A percentile compares a stretch with the other conserved stretches of the same genome.
Evolutionary conservation across 2,797 vertebrate species (phyloP).

Genomic region (Sorex maritimensis): DNA sequence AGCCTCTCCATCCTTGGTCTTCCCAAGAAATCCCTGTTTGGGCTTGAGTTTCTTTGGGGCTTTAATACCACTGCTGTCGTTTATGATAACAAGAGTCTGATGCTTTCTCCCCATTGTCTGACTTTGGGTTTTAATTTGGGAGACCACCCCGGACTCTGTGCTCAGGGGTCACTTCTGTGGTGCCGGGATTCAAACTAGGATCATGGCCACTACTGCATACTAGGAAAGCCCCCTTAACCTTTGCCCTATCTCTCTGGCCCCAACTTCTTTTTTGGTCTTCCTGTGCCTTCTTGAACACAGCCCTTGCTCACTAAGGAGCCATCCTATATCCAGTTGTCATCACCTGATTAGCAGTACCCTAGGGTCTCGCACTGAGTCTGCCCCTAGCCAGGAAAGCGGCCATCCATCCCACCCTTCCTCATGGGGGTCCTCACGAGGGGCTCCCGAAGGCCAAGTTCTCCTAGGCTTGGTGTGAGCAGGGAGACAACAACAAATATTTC

Average conservation of each 20-base stretch:
- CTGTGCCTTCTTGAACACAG: rapidly evolving
- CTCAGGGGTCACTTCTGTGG: no score
- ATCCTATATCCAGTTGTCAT: not conserved
- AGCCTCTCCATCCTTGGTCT: not conserved
- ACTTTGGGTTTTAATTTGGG: no score
- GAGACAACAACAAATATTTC: not conserved
- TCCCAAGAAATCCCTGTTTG: conserved; percentile 27
- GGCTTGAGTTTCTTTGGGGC: conserved; percentile 14
- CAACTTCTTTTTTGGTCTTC: no score
- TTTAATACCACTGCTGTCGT: not conserved
- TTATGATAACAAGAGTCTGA: conserved; percentile 11
- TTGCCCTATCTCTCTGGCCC: no score
- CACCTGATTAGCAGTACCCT: not conserved
- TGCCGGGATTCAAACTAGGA: no score
- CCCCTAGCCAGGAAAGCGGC: not conserved
- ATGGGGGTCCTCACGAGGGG: not conserved
- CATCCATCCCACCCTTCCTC: not conserved
- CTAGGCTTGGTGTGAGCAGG: not conserved
- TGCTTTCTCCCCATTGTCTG: not conserved
- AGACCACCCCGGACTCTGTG: no score
- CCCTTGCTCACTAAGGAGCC: not conserved
- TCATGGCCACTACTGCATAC: no score
- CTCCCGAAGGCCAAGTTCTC: not conserved
- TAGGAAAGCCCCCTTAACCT: no score
- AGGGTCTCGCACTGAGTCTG: not conserved